Evolutionary conservation across 2,113 vertebrate species (phyloP).

Genomic region (Marmota monax): DNA sequence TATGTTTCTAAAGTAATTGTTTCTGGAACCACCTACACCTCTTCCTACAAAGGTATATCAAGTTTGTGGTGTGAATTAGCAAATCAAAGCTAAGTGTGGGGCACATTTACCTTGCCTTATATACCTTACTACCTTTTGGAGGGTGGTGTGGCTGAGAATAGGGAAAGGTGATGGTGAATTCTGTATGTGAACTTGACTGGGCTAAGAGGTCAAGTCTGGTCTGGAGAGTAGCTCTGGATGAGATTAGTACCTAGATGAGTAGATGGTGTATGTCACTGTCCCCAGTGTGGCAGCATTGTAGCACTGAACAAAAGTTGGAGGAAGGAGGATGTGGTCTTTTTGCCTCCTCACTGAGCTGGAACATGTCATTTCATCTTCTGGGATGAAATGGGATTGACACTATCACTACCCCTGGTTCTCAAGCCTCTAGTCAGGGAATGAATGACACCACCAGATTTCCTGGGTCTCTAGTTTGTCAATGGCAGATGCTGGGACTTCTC

Average conservation of each 20-base stretch:
- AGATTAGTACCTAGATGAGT: not conserved
- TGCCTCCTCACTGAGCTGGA: not conserved
- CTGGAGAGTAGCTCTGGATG: not conserved
- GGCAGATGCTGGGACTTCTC: not conserved
- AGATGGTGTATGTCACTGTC: not conserved
- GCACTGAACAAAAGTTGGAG: no score
- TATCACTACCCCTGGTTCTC: not conserved
- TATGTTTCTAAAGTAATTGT: not conserved
- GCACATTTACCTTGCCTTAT: not conserved
- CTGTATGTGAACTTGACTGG: not conserved
- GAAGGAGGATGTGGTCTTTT: not conserved
- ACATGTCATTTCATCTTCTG: not conserved
- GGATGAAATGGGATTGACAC: no score
- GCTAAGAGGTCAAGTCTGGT: not conserved
- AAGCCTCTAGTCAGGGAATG: not conserved
- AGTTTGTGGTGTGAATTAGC: not conserved
- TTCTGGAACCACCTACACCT: not conserved
- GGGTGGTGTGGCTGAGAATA: fast-evolving
- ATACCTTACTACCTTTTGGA: not conserved
- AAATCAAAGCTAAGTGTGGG: not conserved
- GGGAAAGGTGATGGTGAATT: not conserved
- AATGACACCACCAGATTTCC: not conserved
- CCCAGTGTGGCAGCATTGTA: not conserved
- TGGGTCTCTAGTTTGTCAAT: not conserved
- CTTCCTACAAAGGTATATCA: not conserved